phyloP scores from a whole-genome alignment of 2,888 invertebrate species.

The Petrolisthes manimaculis region DNA sequence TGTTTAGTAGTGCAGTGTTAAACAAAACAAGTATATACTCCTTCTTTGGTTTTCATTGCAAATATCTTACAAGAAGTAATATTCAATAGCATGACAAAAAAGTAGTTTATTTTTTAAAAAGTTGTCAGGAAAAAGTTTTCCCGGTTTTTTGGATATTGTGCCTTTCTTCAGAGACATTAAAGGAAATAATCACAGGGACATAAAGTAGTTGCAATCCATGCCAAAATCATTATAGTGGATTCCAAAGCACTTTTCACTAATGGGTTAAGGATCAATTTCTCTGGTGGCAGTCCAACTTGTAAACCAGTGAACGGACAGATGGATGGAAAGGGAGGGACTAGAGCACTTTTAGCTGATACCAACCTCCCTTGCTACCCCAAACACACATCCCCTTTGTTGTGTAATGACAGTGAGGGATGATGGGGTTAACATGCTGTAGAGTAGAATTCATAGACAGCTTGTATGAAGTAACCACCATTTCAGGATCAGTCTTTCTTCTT shows the following conservation, averaged over 20 bases:
- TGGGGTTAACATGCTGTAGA: no score
- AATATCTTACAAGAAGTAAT: conserved; percentile 39
- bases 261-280: conserved; percentile 18
- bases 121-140: conserved; percentile 45
- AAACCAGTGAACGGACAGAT: neutral
- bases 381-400: no score
- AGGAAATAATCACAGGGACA: conserved; percentile 55
- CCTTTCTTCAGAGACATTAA: conserved; percentile 63
- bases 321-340: conserved; percentile 4
- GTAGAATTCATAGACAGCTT: no score
- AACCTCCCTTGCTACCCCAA: no score
- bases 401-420: no score
- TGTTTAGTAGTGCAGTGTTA: conserved; percentile 39
- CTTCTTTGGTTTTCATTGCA: conserved; percentile 8
- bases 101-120: conserved; percentile 60
- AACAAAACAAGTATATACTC: conserved; percentile 28
- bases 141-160: conserved; percentile 62
- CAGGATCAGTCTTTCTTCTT: no score
- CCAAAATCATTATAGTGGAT: conserved; percentile 62
- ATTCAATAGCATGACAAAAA: conserved; percentile 49
- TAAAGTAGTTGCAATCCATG: conserved; percentile 60
- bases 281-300: neutral
- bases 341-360: neutral
- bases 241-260: conserved; percentile 40
- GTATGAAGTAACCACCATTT: no score